phyloP scores from a whole-genome alignment of 2,113 vertebrate genomes.

The Tyrannus savana region DNA sequence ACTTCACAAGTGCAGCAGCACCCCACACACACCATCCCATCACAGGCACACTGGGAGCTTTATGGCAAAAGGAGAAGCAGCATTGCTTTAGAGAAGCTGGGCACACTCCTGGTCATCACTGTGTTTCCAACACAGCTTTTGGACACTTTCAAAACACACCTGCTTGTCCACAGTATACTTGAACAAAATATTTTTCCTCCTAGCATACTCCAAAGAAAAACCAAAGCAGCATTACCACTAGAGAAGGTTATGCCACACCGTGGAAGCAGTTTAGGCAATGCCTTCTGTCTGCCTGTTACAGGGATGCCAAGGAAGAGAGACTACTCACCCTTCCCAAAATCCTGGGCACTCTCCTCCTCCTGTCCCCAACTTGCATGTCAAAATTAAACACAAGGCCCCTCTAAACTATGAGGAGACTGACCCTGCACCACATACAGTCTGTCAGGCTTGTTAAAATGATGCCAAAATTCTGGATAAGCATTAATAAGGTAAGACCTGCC shows the following conservation, averaged over 20 bases:
- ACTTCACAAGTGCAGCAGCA: neutral
- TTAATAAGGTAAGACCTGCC: neutral
- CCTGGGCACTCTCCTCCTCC: neutral
- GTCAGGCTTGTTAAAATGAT: neutral
- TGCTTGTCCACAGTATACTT: neutral
- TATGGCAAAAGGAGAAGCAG: neutral
- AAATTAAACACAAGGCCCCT: neutral
- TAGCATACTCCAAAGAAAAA: neutral
- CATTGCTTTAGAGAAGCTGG: neutral
- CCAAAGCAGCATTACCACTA: neutral
- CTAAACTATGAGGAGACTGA: neutral
- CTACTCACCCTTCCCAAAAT: neutral
- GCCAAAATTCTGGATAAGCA: neutral
- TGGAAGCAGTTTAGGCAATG: neutral
- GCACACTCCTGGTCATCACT: rapidly evolving
- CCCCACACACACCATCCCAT: rapidly evolving
- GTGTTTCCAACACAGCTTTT: neutral
- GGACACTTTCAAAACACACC: neutral
- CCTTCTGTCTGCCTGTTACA: neutral
- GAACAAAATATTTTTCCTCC: neutral
- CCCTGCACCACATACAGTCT: neutral
- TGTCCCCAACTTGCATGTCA: neutral
- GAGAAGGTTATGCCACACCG: neutral
- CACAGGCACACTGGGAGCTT: neutral
- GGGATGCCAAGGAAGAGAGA: neutral